Conservation (phyloP, 2,797 vertebrate species). For the Kryptopterus vitreolus region DNA sequence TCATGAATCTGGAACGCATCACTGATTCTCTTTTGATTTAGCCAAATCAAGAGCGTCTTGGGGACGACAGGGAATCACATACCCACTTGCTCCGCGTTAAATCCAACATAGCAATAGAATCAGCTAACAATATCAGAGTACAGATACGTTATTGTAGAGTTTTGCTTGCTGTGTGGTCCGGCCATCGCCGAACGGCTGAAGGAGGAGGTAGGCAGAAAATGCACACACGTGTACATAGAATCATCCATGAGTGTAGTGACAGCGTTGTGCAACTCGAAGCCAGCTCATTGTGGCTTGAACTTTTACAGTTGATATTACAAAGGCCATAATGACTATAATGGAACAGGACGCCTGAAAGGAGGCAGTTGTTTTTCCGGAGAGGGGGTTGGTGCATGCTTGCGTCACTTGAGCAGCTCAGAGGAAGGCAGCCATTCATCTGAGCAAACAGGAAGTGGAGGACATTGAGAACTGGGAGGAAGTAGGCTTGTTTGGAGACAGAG, state of each 20-base stretch:
- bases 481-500: slow-evolving; percentile 36
- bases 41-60: not conserved
- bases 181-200: not conserved
- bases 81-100: not conserved
- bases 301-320: slow-evolving; percentile 47
- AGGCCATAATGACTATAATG: slow-evolving; percentile 45
- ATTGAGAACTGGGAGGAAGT: slow-evolving; percentile 69
- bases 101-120: not conserved
- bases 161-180: not conserved
- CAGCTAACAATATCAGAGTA: not conserved
- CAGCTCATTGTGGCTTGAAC: slow-evolving; percentile 68
- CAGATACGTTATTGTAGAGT: not conserved
- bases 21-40: not conserved
- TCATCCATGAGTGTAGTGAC: slow-evolving; percentile 27
- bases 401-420: slow-evolving; percentile 65
- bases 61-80: not conserved
- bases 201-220: not conserved
- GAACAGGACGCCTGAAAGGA: slow-evolving; percentile 50
- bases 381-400: slow-evolving; percentile 49
- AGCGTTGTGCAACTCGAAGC: slow-evolving; percentile 71
- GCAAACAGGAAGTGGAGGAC: slow-evolving; percentile 71
- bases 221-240: not conserved
- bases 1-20: not conserved
- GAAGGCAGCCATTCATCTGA: slow-evolving; percentile 75
- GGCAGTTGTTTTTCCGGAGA: slow-evolving; percentile 53